Evolutionary conservation across 2,797 vertebrate genomes (phyloP), one percentile per base, ranked within the genome.

Genomic region (Oreonectes daqikongensis): DNA sequence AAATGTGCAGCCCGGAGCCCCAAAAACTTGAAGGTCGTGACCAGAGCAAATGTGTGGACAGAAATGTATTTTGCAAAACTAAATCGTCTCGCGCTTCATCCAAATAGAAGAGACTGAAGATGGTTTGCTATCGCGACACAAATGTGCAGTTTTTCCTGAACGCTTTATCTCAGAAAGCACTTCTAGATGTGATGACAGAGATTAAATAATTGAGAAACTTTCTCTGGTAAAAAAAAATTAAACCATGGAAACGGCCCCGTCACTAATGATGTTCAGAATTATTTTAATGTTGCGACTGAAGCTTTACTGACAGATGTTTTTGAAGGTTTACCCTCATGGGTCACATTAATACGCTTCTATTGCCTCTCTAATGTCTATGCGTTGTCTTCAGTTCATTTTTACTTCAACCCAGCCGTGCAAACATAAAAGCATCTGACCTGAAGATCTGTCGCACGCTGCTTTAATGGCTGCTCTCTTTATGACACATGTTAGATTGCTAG

Each of bases 221-320:
- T 80, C 61, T 50, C 52, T 61, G 17, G 53, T 53, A 69, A 40
- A 52, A 73, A 84, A 84, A 78, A 84, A 85, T 78, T 76, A 75
- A 75, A 77, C 53, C 22, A 50, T 24, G 82, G 78, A 79, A 81
- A 83, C 66, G 53, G 63, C n/a, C 59, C 44, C 9, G 17, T 84
- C 59, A 42, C 24, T 82, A 84, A 85, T 81, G 74, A 82, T 82
- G 75, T 59, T 83, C 75, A 74, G 79, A 83, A 88, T 92, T 85
- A 88, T 85, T 86, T 85, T 78, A 85, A 87, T 84, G 83, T 65
- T 82, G 59, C 82, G 87, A 89, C 60, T 64, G 71, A 72, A 80
- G 63, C 78, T 84, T 69, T 79, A 83, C 81, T 85, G 84, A 86
- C 66, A 67, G 81, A 26, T 85, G 77, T 70, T 86, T 88, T 85